Conservation (phyloP, 1,140 invertebrate genomes). For the Phocides pigmalion region DNA sequence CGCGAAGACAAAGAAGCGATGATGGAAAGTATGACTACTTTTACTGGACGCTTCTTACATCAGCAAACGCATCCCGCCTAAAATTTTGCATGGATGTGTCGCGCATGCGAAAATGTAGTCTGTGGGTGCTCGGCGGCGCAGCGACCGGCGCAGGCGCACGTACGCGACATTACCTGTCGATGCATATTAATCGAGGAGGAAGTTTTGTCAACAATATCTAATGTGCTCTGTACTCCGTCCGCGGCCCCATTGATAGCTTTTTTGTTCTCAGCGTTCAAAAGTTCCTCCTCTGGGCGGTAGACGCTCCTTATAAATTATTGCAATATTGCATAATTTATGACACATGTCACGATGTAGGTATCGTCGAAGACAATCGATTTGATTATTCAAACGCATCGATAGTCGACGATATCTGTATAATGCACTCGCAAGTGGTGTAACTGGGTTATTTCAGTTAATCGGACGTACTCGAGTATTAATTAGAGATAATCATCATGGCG, state of each 20-base stretch:
- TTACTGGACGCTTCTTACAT: constrained; percentile 71
- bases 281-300: constrained; percentile 51
- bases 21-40: constrained; percentile 68
- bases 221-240: constrained; percentile 67
- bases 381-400: constrained; percentile 54
- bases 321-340: constrained; percentile 73
- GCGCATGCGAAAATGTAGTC: constrained; percentile 73
- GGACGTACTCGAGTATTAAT: constrained; percentile 70
- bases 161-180: constrained; percentile 74
- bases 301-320: constrained; percentile 69
- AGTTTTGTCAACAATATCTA: constrained; percentile 83
- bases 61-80: constrained; percentile 79
- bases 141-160: constrained; percentile 69
- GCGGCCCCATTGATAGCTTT: constrained; percentile 78
- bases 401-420: constrained; percentile 53
- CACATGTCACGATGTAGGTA: constrained; percentile 44
- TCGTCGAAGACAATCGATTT: constrained; percentile 57
- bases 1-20: constrained; percentile 59
- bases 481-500: constrained; percentile 70
- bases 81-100: constrained; percentile 82
- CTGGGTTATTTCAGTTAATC: constrained; percentile 78
- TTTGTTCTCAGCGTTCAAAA: constrained; percentile 69
- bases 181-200: constrained; percentile 81
- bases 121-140: constrained; percentile 46
- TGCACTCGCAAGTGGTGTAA: constrained; percentile 60